phyloP scores from a whole-genome alignment of 2,797 vertebrate species.

The Hoplostethus mediterraneus region DNA sequence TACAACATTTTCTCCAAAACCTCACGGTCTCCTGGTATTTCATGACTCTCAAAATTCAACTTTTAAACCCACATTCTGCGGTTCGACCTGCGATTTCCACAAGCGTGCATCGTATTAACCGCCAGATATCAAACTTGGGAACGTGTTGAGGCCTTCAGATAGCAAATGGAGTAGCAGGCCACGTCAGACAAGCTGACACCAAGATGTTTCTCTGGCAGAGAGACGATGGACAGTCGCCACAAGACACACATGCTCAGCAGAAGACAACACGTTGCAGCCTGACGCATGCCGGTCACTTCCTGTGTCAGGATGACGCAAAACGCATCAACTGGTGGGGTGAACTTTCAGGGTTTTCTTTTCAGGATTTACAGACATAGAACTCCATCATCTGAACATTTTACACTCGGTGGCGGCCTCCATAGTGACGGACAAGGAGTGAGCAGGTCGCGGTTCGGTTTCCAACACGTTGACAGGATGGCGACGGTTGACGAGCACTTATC shows the following conservation, averaged over 20 bases:
- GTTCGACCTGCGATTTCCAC: conserved; percentile 34
- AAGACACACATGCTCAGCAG: conserved; percentile 59
- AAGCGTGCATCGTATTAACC: conserved; percentile 16
- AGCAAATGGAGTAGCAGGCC: conserved; percentile 49
- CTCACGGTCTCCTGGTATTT: neutral
- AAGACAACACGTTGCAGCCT: conserved; percentile 66
- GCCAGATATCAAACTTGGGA: conserved; percentile 45
- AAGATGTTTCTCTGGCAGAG: conserved; percentile 58
- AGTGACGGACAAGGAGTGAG: neutral
- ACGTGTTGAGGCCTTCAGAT: conserved; percentile 32
- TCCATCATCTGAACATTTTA: conserved; percentile 1
- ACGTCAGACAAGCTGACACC: conserved; percentile 65
- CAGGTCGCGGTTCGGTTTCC: neutral
- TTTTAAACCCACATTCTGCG: neutral
- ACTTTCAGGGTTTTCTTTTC: neutral
- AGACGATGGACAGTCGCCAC: conserved; percentile 47
- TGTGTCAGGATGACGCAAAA: neutral
- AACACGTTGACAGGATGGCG: neutral
- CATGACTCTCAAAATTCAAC: neutral
- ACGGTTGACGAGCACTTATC: neutral
- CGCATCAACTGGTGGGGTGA: conserved; percentile 5
- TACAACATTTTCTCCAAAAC: conserved; percentile 3
- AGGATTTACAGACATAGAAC: neutral
- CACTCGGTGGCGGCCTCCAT: neutral
- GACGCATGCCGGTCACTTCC: conserved; percentile 51